A percentile compares a stretch with the other conserved stretches of the same genome.
Conservation (phyloP, 1,140 invertebrate species). For the Saccostrea glomerata region DNA sequence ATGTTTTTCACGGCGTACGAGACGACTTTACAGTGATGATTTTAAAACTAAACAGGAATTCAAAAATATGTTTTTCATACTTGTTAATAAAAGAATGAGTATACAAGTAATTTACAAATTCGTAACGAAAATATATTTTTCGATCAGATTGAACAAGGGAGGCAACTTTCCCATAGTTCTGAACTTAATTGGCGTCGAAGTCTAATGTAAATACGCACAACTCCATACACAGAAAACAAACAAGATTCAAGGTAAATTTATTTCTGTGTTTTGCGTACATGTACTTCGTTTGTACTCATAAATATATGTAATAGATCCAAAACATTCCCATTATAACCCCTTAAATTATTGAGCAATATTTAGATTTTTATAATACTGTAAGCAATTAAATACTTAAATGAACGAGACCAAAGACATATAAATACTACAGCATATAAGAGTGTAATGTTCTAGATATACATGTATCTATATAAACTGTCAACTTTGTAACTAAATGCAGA, state of each 20-base stretch:
- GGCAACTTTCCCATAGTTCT: no score
- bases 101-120: no score
- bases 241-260: background rate
- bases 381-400: background rate
- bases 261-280: slow-evolving; percentile 22
- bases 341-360: background rate
- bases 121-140: no score
- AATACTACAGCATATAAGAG: background rate
- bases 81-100: no score
- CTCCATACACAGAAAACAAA: background rate
- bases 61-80: no score
- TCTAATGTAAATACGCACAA: no score
- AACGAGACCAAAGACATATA: background rate
- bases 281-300: background rate
- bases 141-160: no score
- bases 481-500: background rate
- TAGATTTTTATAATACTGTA: background rate
- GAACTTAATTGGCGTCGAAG: no score
- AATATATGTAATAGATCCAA: background rate
- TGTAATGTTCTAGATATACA: background rate
- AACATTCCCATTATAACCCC: background rate
- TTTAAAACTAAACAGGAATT: no score
- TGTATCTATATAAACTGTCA: background rate
- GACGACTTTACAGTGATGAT: no score
- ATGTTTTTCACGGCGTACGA: no score